Evolutionary conservation across 2,888 invertebrate species (phyloP).

Genomic region (Drosophila crucigera): DNA sequence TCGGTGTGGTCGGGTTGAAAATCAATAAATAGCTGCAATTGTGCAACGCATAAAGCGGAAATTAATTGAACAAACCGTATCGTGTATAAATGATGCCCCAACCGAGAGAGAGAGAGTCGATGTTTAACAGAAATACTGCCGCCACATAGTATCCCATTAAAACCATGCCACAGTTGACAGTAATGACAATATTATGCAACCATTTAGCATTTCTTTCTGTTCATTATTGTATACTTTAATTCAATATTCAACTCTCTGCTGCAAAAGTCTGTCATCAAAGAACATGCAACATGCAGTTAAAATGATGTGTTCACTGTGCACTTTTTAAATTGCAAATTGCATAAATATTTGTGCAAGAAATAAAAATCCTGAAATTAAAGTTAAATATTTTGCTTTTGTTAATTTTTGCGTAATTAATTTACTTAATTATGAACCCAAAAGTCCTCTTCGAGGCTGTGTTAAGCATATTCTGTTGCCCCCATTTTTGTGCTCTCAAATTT

Average conservation of each 20-base stretch:
- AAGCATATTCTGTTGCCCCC: conserved; percentile 2
- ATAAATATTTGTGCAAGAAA: background rate
- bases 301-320: background rate
- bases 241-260: background rate
- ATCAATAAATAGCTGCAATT: conserved; percentile 62
- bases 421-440: conserved; percentile 53
- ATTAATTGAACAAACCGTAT: conserved; percentile 51
- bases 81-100: conserved; percentile 8
- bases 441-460: conserved; percentile 24
- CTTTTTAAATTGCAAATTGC: background rate
- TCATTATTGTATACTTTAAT: background rate
- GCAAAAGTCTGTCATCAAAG: background rate
- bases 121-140: conserved; percentile 5
- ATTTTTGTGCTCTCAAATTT: conserved; percentile 18
- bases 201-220: background rate
- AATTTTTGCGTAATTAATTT: conserved; percentile 34
- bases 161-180: background rate
- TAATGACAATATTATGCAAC: background rate
- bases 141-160: background rate
- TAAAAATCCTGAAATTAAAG: background rate
- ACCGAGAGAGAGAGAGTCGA: rapidly evolving
- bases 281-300: background rate
- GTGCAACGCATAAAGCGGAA: conserved; percentile 46
- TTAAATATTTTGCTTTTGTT: background rate
- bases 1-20: conserved; percentile 27